Percentiles rank a stretch among this genome's conserved stretches.
phyloP scores from a whole-genome alignment of 2,888 invertebrate genomes.

The Brachycybe producta region DNA sequence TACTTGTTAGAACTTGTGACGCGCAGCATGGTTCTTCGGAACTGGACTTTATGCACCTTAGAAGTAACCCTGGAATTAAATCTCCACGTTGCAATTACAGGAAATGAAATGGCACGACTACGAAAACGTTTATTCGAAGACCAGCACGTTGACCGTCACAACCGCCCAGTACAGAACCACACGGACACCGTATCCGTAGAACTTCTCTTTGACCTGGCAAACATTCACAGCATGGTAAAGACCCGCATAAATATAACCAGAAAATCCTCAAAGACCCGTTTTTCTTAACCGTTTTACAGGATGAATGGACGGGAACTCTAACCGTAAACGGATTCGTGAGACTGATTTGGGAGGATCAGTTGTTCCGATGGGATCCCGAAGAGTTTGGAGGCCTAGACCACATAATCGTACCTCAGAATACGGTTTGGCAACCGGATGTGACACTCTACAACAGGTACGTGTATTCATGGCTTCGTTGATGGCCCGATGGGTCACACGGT shows the following conservation, averaged over 20 bases:
- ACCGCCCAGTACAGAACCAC: constrained; percentile 6
- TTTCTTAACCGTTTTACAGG: constrained; percentile 9
- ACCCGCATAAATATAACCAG: not conserved
- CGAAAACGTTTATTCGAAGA: constrained; percentile 7
- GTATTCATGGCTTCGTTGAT: too few species aligned
- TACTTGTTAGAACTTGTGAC: too few species aligned
- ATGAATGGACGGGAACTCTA: constrained; percentile 15
- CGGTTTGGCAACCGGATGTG: constrained; percentile 17
- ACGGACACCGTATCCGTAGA: constrained; percentile 10
- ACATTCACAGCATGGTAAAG: constrained; percentile 12
- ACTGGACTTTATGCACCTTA: too few species aligned
- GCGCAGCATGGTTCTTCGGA: too few species aligned
- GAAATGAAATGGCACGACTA: constrained; percentile 3
- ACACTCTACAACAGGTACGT: constrained; percentile 14
- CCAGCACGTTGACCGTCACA: constrained; percentile 6
- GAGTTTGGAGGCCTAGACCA: constrained; percentile 13
- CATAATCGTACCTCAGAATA: constrained; percentile 4
- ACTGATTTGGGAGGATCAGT: constrained; percentile 13
- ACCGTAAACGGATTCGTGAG: constrained; percentile 12
- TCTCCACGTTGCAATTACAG: too few species aligned
- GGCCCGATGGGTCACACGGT: too few species aligned
- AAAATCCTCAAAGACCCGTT: not conserved
- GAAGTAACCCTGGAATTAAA: too few species aligned
- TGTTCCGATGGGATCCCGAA: constrained; percentile 10
- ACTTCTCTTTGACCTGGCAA: constrained; percentile 7